Base-by-base conservation (phyloP, 2,113 vertebrate species). In the Stictonetta naevosa region DNA sequence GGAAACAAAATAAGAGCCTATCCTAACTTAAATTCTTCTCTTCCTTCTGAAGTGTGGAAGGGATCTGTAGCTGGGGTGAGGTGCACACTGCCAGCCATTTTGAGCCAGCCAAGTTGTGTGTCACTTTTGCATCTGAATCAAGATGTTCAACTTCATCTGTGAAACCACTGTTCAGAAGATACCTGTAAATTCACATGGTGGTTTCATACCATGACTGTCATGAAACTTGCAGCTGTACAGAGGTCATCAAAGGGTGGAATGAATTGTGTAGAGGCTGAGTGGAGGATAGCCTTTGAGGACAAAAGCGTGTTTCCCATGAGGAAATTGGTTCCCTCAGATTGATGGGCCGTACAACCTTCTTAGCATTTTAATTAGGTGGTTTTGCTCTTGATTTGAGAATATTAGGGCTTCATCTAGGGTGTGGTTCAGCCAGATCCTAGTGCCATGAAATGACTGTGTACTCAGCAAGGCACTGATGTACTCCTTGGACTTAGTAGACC, bases 371-470 rank as follows among this genome's bases (percentile, higher is more conserved):
- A 36, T 50, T 42, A 31, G 16, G 11, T 48, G 6, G 36, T 64
- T 95, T 86, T 88, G 31, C 21, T 52, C 96, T 90, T 69, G 16
- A 13, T 34, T 88, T 93, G 33, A 83, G 56, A n/a, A 22, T 46
- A 33, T 59, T 36, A 50, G 59, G 13, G 11, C 23, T 73, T 90
- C 8, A 42, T 33, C n/a, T 50, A 77, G 53, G 53, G 36, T 22
- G 6, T 36, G 3, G 5, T 53, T 31, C 29, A 67, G 66, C 23
- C 25, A 8, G 16, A 3, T 60, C 4, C 16, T 77, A 9, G 6
- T 87, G n/a, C 29, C 3, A 2, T 53, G 40, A 56, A 62, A 87
- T 38, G 15, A 71, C 4, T 20, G 13, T 28, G 15, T 46, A 7
- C 53, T 86, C 11, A 40, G 20, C 20, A 71, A 68, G 38, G 22